Base-by-base conservation (phyloP, 1,140 invertebrate genomes). In the Nautilus pompilius region DNA sequence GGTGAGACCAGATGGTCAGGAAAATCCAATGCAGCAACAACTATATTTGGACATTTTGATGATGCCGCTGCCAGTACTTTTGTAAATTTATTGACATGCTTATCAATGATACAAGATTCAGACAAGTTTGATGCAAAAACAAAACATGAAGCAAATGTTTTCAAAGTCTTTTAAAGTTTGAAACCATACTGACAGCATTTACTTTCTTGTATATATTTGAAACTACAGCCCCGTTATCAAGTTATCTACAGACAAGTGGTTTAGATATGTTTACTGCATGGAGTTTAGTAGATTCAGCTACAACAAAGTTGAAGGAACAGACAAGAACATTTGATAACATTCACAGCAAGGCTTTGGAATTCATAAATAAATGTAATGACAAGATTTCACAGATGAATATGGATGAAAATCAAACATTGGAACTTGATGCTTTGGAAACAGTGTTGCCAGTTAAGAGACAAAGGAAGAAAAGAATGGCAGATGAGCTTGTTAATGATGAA, bases 1-100 rank as follows among this genome's bases (percentile, higher is more conserved):
- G 48, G 48, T 49, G 48, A 49, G 48, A 49, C 48, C 20, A 13
- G 48, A 49, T 49, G 20, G 48, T 49, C 48, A 49, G 20, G 48
- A 13, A 49, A 49, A 49, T 17, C 48, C 48, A 49, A 49, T 49
- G 48, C 48, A 1, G 48, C 1, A 49, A 22, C 48, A 49, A 49
- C 20, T 41, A 41, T 41, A 41, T 49, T 49, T 49, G 48, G 48
- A 22, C 48, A 2, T 2, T 22, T 49, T 22, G 48, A 13, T 49
- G 48, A 49, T 1, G 2, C 48, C n/a, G n/a, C n/a, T 49, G 48
- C 20, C 20, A 49, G 20, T 49, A 49, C 1, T 49, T 49, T 8
- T n/a, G n/a, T 10, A n/a, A 10, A 41, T 41, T n/a, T 10, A 41
- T n/a, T 41, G 36, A 41, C 36, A n/a, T n/a, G n/a, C n/a, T n/a